Base-by-base conservation (phyloP, 2,113 vertebrate species). In the Perca fluviatilis region DNA sequence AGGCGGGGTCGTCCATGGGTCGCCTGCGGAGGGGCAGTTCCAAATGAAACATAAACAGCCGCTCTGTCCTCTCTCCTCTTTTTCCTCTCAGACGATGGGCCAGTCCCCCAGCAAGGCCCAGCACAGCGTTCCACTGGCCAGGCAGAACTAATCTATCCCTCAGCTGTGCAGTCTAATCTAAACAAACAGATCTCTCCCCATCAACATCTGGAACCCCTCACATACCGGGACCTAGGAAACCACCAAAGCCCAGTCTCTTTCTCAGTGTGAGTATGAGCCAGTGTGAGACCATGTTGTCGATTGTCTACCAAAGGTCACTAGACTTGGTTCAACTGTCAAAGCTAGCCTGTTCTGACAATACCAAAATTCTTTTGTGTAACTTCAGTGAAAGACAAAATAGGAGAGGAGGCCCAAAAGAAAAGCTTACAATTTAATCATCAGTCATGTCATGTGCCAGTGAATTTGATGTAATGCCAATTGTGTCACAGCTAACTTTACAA, bases 121-220 rank as follows among this genome's bases (percentile, higher is more conserved):
- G 94, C 93, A 94, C 95, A 95, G 94, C 86, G 93, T 94, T 94
- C 95, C 96, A 94, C 85, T 88, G 94, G 95, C 95, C 96, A 96
- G 96, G 96, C 97, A 97, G 96, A 94, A 95, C 95, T 97, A 96
- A 98, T 97, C 97, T 96, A 96, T 85, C 95, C 95, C 97, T 99
- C 97, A 96, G 96, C 96, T 97, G 96, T 95, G 94, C 94, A 86
- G 92, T 86, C 93, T 95, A 97, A 97, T 96, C 96, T 96, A 98
- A 99, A 98, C 97, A 98, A 95, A 97, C 84, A 93, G 94, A 97
- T 96, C 95, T 91, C 90, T 95, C 75, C 62, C 94, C 93, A 95
- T 93, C 92, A 95, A 96, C 96, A 97, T 97, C 97, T 98, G 97
- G 97, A 98, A 98, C 92, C 94, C 95, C 96, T 98, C 97, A 96